Evolutionary conservation across 2,113 vertebrate species (phyloP).

Genomic region (Serilophus lunatus): DNA sequence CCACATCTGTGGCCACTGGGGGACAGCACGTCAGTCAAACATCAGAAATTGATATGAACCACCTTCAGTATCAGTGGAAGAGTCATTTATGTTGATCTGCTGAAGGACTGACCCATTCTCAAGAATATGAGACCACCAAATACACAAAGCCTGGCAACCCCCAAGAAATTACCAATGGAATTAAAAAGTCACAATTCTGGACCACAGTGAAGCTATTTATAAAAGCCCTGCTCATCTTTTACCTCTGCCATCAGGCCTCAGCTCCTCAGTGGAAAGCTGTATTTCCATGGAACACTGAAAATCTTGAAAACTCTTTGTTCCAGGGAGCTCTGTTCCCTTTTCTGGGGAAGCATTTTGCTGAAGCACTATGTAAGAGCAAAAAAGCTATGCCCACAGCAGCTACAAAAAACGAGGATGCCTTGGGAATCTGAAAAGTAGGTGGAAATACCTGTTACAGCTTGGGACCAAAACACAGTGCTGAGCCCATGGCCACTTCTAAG

Average conservation of each 20-base stretch:
- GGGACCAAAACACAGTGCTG: background rate
- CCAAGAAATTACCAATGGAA: background rate
- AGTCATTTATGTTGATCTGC: background rate
- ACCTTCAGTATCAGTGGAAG: background rate
- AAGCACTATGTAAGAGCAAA: background rate
- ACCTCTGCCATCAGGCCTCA: background rate
- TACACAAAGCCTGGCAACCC: background rate
- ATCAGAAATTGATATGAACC: background rate
- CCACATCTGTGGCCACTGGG: background rate
- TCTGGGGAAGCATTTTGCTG: background rate
- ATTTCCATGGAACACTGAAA: background rate
- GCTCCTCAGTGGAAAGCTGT: background rate
- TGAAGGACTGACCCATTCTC: background rate
- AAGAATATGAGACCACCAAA: background rate
- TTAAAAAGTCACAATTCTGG: background rate
- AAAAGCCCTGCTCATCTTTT: background rate
- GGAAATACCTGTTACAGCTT: background rate
- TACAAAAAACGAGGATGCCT: background rate
- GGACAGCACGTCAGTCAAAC: background rate
- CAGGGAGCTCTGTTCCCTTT: background rate
- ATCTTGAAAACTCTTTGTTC: background rate
- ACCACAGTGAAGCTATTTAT: background rate
- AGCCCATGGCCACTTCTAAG: background rate
- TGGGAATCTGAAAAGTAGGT: background rate
- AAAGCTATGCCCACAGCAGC: background rate